These are phyloP conservation scores for Danio tinwini DNA, from an alignment of 2,797 vertebrate genomes.

Conservation along the genomic window DNA sequence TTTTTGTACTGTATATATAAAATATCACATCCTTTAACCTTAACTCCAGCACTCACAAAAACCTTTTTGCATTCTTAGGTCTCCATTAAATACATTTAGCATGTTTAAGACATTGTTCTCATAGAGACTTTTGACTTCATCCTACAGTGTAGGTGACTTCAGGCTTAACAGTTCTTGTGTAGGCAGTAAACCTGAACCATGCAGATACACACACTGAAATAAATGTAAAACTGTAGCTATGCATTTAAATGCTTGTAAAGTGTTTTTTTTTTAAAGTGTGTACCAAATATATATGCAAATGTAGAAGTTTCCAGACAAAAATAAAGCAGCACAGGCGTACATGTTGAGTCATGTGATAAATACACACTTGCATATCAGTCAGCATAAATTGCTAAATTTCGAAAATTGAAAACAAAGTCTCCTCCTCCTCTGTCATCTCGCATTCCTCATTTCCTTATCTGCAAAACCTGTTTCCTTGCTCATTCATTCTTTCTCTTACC, in stretches of 20 bases:
- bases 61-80: neutral
- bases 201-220: neutral
- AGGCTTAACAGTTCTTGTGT: neutral
- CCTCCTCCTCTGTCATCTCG: neutral
- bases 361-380: constrained; percentile 22
- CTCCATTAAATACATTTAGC: neutral
- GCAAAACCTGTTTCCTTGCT: neutral
- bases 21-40: neutral
- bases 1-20: neutral
- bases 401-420: constrained; percentile 5
- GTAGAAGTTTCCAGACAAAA: constrained; percentile 20
- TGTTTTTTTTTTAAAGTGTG: neutral
- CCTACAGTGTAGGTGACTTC: neutral
- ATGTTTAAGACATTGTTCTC: neutral
- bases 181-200: constrained; percentile 7
- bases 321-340: constrained; percentile 45
- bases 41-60: neutral
- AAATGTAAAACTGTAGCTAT: neutral
- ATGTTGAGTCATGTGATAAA: constrained; percentile 22
- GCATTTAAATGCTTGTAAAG: neutral
- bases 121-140: neutral
- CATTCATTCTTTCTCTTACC: constrained; percentile 34
- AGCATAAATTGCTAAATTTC: neutral
- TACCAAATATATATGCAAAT: constrained; percentile 16
- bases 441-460: constrained; percentile 17